phyloP scores from a whole-genome alignment of 2,113 vertebrate genomes.

The Hystrix brachyura region DNA sequence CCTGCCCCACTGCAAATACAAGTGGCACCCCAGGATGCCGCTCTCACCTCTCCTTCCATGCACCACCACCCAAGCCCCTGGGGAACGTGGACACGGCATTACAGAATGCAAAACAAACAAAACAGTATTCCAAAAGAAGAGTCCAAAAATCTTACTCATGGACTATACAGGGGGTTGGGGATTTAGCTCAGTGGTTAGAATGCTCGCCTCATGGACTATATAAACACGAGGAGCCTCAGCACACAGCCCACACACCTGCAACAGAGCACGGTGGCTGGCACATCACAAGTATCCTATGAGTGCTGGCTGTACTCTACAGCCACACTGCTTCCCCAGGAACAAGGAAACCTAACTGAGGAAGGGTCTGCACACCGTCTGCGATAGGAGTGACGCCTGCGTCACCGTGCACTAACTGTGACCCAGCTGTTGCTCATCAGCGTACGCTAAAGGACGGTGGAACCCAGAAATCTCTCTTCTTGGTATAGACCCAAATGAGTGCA shows the following conservation, averaged over 20 bases:
- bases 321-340: too few species aligned
- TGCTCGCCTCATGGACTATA: neutral
- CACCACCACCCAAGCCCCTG: neutral
- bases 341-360: neutral
- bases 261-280: neutral
- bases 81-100: neutral
- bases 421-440: neutral
- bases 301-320: neutral
- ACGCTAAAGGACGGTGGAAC: neutral
- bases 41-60: neutral
- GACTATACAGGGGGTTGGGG: neutral
- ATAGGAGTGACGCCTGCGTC: neutral
- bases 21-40: neutral
- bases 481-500: too few species aligned
- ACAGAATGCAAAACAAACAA: neutral
- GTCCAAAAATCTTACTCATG: neutral
- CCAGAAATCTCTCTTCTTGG: neutral
- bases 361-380: neutral
- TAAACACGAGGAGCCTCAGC: neutral
- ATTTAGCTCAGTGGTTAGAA: accelerated
- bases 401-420: neutral
- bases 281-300: neutral
- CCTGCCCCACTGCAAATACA: neutral
- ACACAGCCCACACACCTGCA: neutral
- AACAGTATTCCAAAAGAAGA: neutral